Conservation (phyloP, 2,113 vertebrate species). For the Mystacornis crossleyi region DNA sequence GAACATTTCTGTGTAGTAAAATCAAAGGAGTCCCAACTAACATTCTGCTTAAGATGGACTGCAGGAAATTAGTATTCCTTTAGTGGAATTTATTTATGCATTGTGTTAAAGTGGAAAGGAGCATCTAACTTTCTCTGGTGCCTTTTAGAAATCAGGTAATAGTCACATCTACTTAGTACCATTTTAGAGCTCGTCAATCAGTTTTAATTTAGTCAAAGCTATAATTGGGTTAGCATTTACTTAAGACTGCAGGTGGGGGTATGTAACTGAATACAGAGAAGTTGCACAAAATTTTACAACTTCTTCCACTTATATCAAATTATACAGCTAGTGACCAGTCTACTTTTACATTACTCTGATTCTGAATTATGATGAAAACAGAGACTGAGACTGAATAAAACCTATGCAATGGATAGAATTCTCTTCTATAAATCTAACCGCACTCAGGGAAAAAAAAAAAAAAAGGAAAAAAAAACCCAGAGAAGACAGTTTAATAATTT, state of each 20-base stretch:
- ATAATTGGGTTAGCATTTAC: not conserved
- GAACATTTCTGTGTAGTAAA: not conserved
- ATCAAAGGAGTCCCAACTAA: not conserved
- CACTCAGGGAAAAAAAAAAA: not conserved
- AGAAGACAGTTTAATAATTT: not conserved
- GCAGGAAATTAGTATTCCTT: not conserved
- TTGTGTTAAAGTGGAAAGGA: not conserved
- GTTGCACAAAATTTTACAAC: not conserved
- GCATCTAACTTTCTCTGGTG: not conserved
- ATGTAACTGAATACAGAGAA: not conserved
- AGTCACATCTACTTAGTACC: not conserved
- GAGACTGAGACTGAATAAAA: not conserved
- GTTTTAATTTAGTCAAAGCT: not conserved
- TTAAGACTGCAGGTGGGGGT: not conserved
- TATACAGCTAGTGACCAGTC: not conserved
- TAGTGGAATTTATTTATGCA: not conserved
- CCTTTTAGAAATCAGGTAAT: not conserved
- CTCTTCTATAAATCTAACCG: not conserved
- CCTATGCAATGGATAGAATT: not conserved
- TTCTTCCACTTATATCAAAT: not conserved
- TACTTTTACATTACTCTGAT: not conserved
- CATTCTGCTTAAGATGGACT: not conserved
- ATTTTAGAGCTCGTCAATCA: not conserved
- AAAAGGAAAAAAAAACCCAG: rapidly evolving
- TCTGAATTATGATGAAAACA: not conserved